Base-by-base conservation (phyloP, 2,113 vertebrate genomes). In the Protomyctophum bolini region DNA sequence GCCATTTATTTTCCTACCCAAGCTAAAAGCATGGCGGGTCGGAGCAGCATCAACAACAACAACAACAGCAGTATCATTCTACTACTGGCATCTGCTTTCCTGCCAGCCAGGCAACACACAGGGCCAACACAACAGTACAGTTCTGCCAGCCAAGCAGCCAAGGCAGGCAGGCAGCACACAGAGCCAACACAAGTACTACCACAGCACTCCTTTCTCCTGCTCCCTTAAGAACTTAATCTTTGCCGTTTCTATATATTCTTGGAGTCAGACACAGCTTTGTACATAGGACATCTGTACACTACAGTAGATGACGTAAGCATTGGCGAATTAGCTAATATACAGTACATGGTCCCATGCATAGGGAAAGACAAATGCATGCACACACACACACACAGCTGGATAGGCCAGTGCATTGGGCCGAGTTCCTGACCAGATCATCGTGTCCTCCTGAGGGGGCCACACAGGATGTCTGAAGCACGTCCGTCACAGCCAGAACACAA, bases 391-490 rank as follows among this genome's bases (percentile, higher is more conserved):
- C 21, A 65, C 14, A 66, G 11, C 52, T 72, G 49, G 14, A 58
- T 8, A 51, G 4, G 46, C 73, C 59, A 4, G 46, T 51, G 51
- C 60, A 0, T 51, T 15, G 51, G 67, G 60, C 10, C n/a, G 46
- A 4, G 14, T 49, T 46, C 62, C 8, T 69, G 49, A 60, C 57
- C 28, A 66, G 10, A 83, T 15, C 52, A 10, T 46, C 12, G 55
- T 28, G 15, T 70, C 7, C 55, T 65, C 47, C 21, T 58, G n/a
- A 63, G 58, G 54, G 14, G 58, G 52, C 57, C 68, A 81, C 59
- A 83, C 72, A 78, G 72, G 76, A 76, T 72, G 70, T 71, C 68
- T 73, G 48, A 76, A 70, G 62, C n/a, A 66, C 28, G 69, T 68
- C 63, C 47, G 10, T 61, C 50, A 63, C 21, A 21, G 21, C 21